These are phyloP conservation scores for Halictus ligatus DNA, from an alignment of 2,888 invertebrate genomes.

Conservation along the genomic window DNA sequence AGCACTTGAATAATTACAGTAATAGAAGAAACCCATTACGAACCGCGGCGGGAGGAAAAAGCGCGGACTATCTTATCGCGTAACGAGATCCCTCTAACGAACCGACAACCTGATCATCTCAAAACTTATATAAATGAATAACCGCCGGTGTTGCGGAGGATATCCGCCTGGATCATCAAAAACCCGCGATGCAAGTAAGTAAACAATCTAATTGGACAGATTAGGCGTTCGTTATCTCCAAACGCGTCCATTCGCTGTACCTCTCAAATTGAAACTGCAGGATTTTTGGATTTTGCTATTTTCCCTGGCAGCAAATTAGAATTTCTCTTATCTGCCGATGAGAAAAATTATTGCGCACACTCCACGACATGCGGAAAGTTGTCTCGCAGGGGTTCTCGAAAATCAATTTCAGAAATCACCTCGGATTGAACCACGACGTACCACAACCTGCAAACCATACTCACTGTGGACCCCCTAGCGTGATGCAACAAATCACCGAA, in stretches of 20 bases:
- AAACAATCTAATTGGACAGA: background rate
- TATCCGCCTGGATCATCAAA: background rate
- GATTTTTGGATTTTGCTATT: background rate
- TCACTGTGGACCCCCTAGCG: background rate
- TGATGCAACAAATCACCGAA: background rate
- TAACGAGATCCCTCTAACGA: background rate
- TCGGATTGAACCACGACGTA: too few species aligned
- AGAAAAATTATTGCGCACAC: background rate
- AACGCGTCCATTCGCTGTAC: background rate
- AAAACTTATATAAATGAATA: constrained; percentile 9
- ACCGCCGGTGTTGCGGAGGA: background rate
- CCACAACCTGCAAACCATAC: background rate
- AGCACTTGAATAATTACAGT: constrained; percentile 12
- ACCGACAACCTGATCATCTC: background rate
- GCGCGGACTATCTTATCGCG: constrained; percentile 9
- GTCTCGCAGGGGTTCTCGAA: too few species aligned
- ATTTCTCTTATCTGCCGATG: too few species aligned
- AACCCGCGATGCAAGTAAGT: constrained; percentile 36
- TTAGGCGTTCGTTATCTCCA: background rate
- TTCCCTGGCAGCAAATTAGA: background rate
- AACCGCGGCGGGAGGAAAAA: background rate
- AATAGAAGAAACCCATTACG: constrained; percentile 15
- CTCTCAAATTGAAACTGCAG: background rate
- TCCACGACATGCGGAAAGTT: too few species aligned
- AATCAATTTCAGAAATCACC: too few species aligned